Base-by-base conservation (phyloP, 2,797 vertebrate species). In the Eutrigla gurnardus region DNA sequence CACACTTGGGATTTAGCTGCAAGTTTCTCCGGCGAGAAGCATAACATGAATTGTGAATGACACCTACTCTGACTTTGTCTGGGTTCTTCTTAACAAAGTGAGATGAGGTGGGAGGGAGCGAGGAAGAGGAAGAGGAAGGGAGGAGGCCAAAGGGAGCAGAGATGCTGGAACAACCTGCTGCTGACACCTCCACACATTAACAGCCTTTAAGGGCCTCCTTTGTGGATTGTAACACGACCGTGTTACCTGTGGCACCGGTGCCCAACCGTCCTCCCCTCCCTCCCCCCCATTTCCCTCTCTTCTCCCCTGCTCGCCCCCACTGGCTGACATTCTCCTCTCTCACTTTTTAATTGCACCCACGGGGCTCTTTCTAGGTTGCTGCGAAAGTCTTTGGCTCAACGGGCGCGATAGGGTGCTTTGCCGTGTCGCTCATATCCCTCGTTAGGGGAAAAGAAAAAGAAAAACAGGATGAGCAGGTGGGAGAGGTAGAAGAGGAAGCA, bases 311-410 rank as follows among this genome's bases (percentile, higher is more conserved):
- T 82, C 77, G 3, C 60, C 86, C 68, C 80, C 73, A 25, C 67
- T 62, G 77, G 77, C 91, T 94, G 91, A 94, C 93, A 93, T 94
- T 94, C 91, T 93, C 88, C 89, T 92, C 84, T 81, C 92, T 93
- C 91, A 81, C 92, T 93, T 91, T 53, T 92, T 94, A 94, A 94
- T 94, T 94, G 93, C 91, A 85, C 93, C 92, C 92, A 73, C 14
- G 90, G 87, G 93, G 90, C 65, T 83, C 77, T 86, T 77, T 81
- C 82, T 77, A 81, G 86, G 91, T 88, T 87, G 90, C 89, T 69
- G 87, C 85, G 87, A 84, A 90, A 88, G 90, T 88, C 89, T 89
- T 53, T 70, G 83, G 89, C 90, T 88, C 89, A 86, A 64, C 76
- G 80, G 89, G 87, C 79, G 67, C 83, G 65, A 86, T 86, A 87